Conservation (phyloP, 2,113 vertebrate species). For the Danio rerio region GRCz12tu NC_133195.1:17718501-17719000, state of each 20-base stretch:
- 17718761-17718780: slow-evolving; percentile 49
- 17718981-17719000: too few relatives aligned
- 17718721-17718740: slow-evolving; percentile 98
- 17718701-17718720: slow-evolving; percentile 99
- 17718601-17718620: slow-evolving; percentile 86
- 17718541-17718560: slow-evolving; percentile 95
- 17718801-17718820: too few relatives aligned
- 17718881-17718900: too few relatives aligned
- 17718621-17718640: slow-evolving; percentile 90
- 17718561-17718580: slow-evolving; percentile 98
- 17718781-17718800: neutral
- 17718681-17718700: slow-evolving; percentile 90
- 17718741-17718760: slow-evolving; percentile 79
- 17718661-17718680: slow-evolving; percentile 88
- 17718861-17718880: too few relatives aligned
- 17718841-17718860: too few relatives aligned
- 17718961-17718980: too few relatives aligned
- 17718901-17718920: too few relatives aligned
- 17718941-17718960: too few relatives aligned
- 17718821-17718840: too few relatives aligned
- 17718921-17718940: too few relatives aligned
- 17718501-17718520: slow-evolving; percentile 92
- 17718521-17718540: slow-evolving; percentile 96
- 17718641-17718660: slow-evolving; percentile 89
- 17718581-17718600: slow-evolving; percentile 91